Conservation (phyloP, 35 echinoderm and acorn worm species). For the Hemicentrotus pulcherrimus region DNA sequence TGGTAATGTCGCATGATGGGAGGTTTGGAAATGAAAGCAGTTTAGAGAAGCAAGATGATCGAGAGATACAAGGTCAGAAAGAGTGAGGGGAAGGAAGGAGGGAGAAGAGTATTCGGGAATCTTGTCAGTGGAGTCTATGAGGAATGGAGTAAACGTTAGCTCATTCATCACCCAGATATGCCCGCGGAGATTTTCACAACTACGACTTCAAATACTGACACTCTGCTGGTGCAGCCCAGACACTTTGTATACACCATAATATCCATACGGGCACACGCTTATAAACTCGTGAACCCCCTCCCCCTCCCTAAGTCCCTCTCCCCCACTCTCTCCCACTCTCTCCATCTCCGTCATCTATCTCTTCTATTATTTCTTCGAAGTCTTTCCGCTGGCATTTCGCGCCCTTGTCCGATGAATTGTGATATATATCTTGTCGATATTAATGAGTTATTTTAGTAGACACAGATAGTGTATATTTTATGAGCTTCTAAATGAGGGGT, state of each 20-base stretch:
- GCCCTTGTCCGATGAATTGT: not conserved
- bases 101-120: not conserved
- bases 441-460: conserved; percentile 37
- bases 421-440: not conserved
- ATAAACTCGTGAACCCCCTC: not conserved
- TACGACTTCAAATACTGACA: not conserved
- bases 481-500: conserved; percentile 29
- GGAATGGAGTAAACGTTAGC: conserved; percentile 39
- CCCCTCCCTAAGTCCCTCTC: not conserved
- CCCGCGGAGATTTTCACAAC: conserved; percentile 53
- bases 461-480: conserved; percentile 46
- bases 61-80: not conserved
- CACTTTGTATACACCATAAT: conserved; percentile 13
- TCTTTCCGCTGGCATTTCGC: not conserved
- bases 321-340: not conserved
- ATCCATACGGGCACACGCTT: not conserved
- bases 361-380: not conserved
- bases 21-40: not conserved
- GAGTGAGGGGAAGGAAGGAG: not conserved
- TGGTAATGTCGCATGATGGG: conserved; percentile 43
- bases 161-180: conserved; percentile 46
- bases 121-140: conserved; percentile 8
- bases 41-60: not conserved
- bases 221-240: not conserved
- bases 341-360: not conserved